Evolutionary conservation across 2,797 vertebrate genomes (phyloP), one percentile per base, ranked within the genome.

Genomic region (Parambassis ranga): DNA sequence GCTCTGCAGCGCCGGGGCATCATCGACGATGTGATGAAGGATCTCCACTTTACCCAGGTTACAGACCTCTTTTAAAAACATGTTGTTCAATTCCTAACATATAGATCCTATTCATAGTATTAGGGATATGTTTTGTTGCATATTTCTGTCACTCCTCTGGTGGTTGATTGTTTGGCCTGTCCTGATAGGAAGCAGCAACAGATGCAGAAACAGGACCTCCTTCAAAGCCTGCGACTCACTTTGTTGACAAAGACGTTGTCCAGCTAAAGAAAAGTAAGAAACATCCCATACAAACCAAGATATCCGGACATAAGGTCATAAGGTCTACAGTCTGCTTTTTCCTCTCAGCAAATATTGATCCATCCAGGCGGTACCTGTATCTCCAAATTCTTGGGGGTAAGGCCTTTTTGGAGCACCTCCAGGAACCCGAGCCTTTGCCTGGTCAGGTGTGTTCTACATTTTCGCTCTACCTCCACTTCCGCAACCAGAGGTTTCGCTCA

Each of bases 321-420:
- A n/a, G n/a, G n/a, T n/a, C n/a, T n/a, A n/a, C n/a, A n/a, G n/a
- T n/a, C n/a, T n/a, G n/a, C n/a, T 15, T 15, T 15, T 10, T 44
- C 28, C 16, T 73, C 76, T 50, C 88, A 99, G 97, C 92, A 81
- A 94, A 91, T 84, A 93, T 95, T 72, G 94, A 96, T 87, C 94
- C 95, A 74, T 93, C 93, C 67, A 92, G 94, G 75, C 94, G 96
- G 83, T 95, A 95, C 91, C 89, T 99, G 84, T 95, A 97, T 90
- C 91, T 99, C 83, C 96, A 99, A 89, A 92, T 99, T 78, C 91
- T 97, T 73, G 94, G 95, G 72, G 98, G 98, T 62, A 98, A 95
- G 85, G 98, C 98, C 69, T 99, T 99, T 85, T 90, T 99, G 81
- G 98, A 99, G 66, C 96, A 99, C 83, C 93, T 99, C 32, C 95